Evolutionary conservation across 2,113 vertebrate genomes (phyloP).

Genomic region (Gadus chalcogrammus): DNA sequence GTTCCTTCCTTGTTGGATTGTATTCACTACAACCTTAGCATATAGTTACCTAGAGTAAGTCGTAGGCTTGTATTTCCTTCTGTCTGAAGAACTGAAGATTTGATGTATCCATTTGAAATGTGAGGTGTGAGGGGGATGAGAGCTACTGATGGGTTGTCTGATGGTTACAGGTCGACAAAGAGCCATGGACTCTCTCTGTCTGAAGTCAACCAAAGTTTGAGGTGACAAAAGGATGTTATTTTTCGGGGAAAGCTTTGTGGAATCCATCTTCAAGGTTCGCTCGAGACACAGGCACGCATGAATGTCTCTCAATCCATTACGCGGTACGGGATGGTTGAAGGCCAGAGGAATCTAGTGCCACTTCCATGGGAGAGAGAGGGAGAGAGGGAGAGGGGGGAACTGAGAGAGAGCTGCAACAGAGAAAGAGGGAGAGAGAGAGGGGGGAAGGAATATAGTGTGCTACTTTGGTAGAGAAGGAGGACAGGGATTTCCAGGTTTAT

Average conservation of each 20-base stretch:
- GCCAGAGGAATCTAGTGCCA: conserved; percentile 16
- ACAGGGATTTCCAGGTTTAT: too few species aligned
- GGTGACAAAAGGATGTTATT: conserved; percentile 59
- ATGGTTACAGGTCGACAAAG: not conserved
- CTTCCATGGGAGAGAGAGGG: conserved; percentile 50
- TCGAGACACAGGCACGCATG: conserved; percentile 60
- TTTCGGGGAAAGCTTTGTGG: conserved; percentile 37
- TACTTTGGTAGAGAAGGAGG: too few species aligned
- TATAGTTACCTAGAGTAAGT: too few species aligned
- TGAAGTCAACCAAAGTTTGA: conserved; percentile 36
- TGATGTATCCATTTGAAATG: too few species aligned
- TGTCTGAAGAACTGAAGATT: too few species aligned
- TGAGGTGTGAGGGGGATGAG: not conserved
- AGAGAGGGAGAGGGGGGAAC: conserved; percentile 30
- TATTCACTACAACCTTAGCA: too few species aligned
- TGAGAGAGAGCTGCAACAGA: conserved; percentile 48
- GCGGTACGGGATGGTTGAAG: conserved; percentile 54
- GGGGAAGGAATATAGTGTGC: conserved; percentile 3
- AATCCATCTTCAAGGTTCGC: conserved; percentile 56
- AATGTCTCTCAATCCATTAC: conserved; percentile 58
- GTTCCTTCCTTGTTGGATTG: too few species aligned
- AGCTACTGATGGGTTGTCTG: not conserved
- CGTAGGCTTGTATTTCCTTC: too few species aligned
- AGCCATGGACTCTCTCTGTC: not conserved
- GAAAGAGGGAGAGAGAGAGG: conserved; percentile 30